Evolutionary conservation across 1,140 invertebrate species (phyloP), one percentile per base, ranked within the genome.

Genomic region (Musca vetustissima): DNA sequence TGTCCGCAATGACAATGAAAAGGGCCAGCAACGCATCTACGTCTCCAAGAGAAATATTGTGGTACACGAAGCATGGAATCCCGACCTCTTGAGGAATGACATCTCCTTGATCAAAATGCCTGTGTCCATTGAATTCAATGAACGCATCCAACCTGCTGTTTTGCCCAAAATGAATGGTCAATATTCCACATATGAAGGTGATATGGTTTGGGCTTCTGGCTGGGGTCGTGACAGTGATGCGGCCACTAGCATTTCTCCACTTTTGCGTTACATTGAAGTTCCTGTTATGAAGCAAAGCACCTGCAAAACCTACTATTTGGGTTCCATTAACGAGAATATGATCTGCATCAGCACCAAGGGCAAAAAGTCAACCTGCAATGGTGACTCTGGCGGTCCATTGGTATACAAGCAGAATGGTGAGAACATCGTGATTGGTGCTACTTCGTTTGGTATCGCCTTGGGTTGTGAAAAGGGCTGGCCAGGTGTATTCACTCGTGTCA

Each of bases 321-420:
- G 64, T 72, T 57, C 53, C 76, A 72, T 73, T 74, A 0, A 64
- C 69, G 61, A 75, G 71, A 53, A 59, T 47, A 21, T 19, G 64
- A 15, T 80, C 78, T 66, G 64, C 73, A 4, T 70, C 71, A 14
- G 66, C 50, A 0, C 49, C 69, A 0, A 69, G 68, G 28, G 8
- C 4, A 71, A 73, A 0, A 67, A 36, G 4, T 81, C 79, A 25
- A 81, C 79, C 53, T 81, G 79, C 73, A 71, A 78, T 67, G 86
- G 86, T 65, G 86, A 88, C 79, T 86, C 85, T 59, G 86, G 86
- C 67, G 86, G 86, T 68, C 83, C 85, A 14, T 74, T 87, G 68
- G 79, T 83, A 0, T 82, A 85, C 50, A 11, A 22, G 9, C 83
- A 85, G 69, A 11, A 48, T 6, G 19, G 55, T 0, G 28, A 4